Evolutionary conservation across 2,797 vertebrate genomes (phyloP).

Genomic region (Lemur catta): DNA sequence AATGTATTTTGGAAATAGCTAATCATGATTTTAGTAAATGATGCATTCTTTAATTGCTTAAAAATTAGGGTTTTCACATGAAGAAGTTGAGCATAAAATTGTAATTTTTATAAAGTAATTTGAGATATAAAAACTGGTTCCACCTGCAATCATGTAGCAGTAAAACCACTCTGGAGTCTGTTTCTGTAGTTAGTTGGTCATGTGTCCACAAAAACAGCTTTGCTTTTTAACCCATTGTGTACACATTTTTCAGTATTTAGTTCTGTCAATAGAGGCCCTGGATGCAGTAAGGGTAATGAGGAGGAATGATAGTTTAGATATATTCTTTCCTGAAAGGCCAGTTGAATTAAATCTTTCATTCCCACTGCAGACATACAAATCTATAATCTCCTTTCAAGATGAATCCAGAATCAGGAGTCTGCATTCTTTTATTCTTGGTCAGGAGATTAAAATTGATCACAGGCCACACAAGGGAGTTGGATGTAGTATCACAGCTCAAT

Average conservation of each 20-base stretch:
- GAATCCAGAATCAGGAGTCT: constrained; percentile 79
- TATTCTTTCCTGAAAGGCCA: constrained; percentile 78
- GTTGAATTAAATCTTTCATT: constrained; percentile 79
- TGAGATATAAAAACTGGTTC: constrained; percentile 37
- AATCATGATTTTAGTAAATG: neutral
- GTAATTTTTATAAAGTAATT: constrained; percentile 56
- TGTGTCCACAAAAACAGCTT: constrained; percentile 39
- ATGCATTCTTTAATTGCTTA: constrained; percentile 34
- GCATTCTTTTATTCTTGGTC: constrained; percentile 81
- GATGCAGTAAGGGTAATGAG: constrained; percentile 65
- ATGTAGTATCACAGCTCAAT: constrained; percentile 80
- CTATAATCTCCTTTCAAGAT: constrained; percentile 82
- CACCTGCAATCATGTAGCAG: neutral
- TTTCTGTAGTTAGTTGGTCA: constrained; percentile 2
- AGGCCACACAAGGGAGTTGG: constrained; percentile 80
- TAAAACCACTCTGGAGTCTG: constrained; percentile 33
- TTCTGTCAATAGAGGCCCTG: constrained; percentile 62
- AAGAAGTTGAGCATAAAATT: constrained; percentile 46
- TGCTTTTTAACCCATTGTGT: constrained; percentile 47
- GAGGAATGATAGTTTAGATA: constrained; percentile 73
- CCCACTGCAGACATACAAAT: constrained; percentile 78
- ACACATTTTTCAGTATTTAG: constrained; percentile 64
- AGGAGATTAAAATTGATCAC: constrained; percentile 88
- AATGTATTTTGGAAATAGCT: constrained; percentile 36
- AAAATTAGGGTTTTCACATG: constrained; percentile 15